phyloP scores from a whole-genome alignment of 2,888 invertebrate genomes.

The Mesorhabditis spiculigera region DNA sequence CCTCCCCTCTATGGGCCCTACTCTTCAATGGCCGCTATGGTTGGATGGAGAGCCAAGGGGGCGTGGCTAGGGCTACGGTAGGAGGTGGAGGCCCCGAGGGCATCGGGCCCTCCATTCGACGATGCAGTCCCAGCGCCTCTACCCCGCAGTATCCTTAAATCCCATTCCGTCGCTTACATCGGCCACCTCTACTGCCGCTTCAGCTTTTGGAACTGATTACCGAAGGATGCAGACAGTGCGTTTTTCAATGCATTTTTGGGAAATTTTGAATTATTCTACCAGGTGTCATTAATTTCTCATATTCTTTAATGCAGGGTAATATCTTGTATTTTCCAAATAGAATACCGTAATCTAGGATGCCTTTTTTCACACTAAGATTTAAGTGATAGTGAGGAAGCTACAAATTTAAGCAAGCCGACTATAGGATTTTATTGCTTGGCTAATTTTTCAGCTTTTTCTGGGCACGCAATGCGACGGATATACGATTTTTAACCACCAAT shows the following conservation, averaged over 20 bases:
- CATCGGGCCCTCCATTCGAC: background rate
- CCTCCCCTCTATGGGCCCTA: too few species aligned
- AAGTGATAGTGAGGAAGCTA: too few species aligned
- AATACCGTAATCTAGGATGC: too few species aligned
- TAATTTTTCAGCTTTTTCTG: too few species aligned
- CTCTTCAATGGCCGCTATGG: background rate
- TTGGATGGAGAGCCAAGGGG: background rate
- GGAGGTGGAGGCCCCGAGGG: background rate
- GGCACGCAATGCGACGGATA: too few species aligned
- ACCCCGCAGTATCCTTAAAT: background rate
- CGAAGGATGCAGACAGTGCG: background rate
- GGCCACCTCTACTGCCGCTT: background rate
- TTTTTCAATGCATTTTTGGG: background rate
- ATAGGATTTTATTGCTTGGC: too few species aligned
- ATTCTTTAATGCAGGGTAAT: background rate
- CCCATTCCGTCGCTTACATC: conserved; percentile 10
- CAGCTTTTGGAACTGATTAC: background rate
- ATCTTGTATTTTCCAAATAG: too few species aligned
- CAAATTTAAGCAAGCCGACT: too few species aligned
- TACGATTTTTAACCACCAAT: too few species aligned
- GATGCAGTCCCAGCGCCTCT: conserved; percentile 7
- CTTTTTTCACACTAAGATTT: too few species aligned
- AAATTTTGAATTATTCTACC: background rate
- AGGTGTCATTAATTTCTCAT: background rate
- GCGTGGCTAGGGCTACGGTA: conserved; percentile 3